phyloP scores from a whole-genome alignment of 2,797 vertebrate species.

The Sebastes oblongus region DNA sequence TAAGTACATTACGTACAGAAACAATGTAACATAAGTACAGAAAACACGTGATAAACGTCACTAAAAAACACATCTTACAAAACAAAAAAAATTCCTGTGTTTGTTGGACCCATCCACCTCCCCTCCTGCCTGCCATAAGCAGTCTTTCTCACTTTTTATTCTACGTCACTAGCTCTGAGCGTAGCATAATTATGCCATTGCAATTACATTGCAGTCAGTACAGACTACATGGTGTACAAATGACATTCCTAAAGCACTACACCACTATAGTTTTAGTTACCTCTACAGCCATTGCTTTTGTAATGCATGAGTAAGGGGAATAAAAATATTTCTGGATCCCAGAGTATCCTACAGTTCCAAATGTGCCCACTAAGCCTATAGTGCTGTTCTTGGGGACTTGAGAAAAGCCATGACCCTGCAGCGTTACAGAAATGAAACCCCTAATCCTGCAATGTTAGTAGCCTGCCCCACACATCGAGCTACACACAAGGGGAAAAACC shows the following conservation, averaged over 20 bases:
- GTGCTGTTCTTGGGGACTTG: not conserved
- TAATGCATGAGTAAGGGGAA: not conserved
- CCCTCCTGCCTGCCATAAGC: no score
- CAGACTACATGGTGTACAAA: no score
- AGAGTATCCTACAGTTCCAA: not conserved
- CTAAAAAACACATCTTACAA: no score
- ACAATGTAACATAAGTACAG: no score
- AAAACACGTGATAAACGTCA: no score
- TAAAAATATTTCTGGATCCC: not conserved
- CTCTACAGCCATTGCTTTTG: not conserved
- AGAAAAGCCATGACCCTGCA: constrained; percentile 25
- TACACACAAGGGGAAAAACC: constrained; percentile 1
- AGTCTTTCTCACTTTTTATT: no score
- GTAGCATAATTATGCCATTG: fast-evolving
- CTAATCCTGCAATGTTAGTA: constrained; percentile 32
- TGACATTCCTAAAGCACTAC: no score
- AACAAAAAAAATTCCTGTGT: no score
- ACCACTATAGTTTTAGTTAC: not conserved
- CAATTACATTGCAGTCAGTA: no score
- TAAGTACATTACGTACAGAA: no score
- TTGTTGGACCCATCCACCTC: no score
- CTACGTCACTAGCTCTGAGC: no score
- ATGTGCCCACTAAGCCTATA: not conserved
- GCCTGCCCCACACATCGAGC: constrained; percentile 7
- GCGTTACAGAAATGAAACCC: constrained; percentile 18